Evolutionary conservation across 2,888 invertebrate genomes (phyloP).

Genomic region (Cryptus viduatorius): DNA sequence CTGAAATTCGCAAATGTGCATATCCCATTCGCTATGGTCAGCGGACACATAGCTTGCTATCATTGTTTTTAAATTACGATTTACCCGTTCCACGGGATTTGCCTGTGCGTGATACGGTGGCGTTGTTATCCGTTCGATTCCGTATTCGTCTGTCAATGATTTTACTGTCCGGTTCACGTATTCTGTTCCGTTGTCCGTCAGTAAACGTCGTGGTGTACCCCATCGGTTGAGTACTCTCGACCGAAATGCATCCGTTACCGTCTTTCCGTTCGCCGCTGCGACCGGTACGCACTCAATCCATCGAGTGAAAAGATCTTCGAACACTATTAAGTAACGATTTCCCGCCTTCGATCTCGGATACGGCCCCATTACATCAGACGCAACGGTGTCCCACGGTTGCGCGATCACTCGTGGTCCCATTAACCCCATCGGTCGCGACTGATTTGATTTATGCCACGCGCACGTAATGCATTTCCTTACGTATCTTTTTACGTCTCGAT

Average conservation of each 20-base stretch:
- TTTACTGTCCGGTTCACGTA: slow-evolving; percentile 39
- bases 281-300: slow-evolving; percentile 61
- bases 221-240: slow-evolving; percentile 56
- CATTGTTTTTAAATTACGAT: slow-evolving; percentile 71
- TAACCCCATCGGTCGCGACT: slow-evolving; percentile 44
- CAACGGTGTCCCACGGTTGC: slow-evolving; percentile 47
- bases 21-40: slow-evolving; percentile 71
- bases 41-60: slow-evolving; percentile 49
- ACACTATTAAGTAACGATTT: slow-evolving; percentile 49
- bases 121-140: neutral
- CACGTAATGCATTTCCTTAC: slow-evolving; percentile 68
- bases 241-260: slow-evolving; percentile 56
- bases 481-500: too few species aligned
- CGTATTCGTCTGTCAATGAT: neutral
- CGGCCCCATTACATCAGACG: too few species aligned
- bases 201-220: slow-evolving; percentile 60
- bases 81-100: slow-evolving; percentile 71
- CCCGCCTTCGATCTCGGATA: too few species aligned
- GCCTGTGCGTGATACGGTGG: slow-evolving; percentile 69
- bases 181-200: slow-evolving; percentile 71
- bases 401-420: slow-evolving; percentile 49
- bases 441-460: slow-evolving; percentile 59
- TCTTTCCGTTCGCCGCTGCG: slow-evolving; percentile 40
- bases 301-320: slow-evolving; percentile 64
- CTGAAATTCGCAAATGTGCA: slow-evolving; percentile 69